These are phyloP conservation scores for Ateles fusciceps DNA, from an alignment of 2,797 vertebrate genomes.

Conservation along the genomic window DNA sequence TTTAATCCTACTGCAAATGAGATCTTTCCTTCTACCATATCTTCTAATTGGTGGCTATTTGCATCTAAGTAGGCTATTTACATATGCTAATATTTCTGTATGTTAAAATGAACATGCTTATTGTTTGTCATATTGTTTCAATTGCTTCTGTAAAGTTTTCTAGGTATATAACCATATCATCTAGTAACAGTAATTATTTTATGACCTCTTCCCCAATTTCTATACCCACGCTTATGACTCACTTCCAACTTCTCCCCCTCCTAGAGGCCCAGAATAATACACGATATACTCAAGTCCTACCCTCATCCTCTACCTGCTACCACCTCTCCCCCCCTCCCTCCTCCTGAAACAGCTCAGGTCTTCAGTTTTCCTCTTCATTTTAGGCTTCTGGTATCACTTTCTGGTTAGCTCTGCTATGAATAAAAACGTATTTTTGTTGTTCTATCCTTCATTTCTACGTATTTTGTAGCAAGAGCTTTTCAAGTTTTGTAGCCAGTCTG, in stretches of 20 bases:
- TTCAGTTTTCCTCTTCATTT: neutral
- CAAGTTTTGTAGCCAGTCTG: neutral
- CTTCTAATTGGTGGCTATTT: neutral
- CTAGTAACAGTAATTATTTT: neutral
- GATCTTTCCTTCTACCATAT: neutral
- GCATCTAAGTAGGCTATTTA: neutral
- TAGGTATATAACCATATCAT: neutral
- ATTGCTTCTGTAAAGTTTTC: neutral
- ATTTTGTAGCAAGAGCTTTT: neutral
- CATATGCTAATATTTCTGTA: neutral
- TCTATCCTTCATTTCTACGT: neutral
- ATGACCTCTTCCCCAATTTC: neutral
- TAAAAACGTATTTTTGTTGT: neutral
- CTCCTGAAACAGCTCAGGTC: neutral
- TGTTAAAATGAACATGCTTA: neutral
- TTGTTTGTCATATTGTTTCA: neutral
- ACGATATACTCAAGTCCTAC: neutral
- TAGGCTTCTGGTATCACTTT: neutral
- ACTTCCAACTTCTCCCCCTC: neutral
- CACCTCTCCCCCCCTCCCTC: neutral
- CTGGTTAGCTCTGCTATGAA: neutral
- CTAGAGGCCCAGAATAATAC: neutral
- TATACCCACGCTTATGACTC: neutral
- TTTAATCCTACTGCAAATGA: neutral
- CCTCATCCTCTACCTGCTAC: neutral